Evolutionary conservation across 2,797 vertebrate species (phyloP).

Genomic region (Danio kyathit): DNA sequence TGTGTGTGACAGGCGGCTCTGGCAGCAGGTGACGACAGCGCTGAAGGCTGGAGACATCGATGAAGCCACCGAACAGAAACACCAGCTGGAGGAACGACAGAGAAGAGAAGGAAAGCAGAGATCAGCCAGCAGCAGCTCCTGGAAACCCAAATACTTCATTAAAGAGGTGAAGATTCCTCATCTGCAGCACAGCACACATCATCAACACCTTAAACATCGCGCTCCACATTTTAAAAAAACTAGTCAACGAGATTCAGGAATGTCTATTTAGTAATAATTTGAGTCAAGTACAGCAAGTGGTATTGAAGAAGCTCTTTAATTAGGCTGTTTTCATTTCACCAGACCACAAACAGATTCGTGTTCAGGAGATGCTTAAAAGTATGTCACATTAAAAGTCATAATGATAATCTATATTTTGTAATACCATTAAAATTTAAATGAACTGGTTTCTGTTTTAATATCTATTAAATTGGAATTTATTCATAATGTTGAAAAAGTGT

Average conservation of each 20-base stretch:
- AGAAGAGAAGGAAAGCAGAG: conserved; percentile 86
- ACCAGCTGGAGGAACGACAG: conserved; percentile 87
- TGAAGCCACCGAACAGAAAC: conserved; percentile 88
- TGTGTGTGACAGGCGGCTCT: conserved; percentile 81
- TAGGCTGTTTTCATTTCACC: neutral
- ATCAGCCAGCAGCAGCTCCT: conserved; percentile 69
- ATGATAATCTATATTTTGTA: too few relatives aligned
- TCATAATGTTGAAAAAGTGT: too few relatives aligned
- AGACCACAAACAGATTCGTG: neutral
- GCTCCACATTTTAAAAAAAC: too few relatives aligned
- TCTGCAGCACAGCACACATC: neutral
- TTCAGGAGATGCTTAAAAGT: neutral
- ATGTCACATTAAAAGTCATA: too few relatives aligned
- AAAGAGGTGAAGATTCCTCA: conserved; percentile 84
- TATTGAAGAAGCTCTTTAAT: neutral
- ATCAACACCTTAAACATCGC: too few relatives aligned
- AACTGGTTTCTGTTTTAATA: too few relatives aligned
- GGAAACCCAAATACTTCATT: conserved; percentile 89
- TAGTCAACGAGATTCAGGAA: too few relatives aligned
- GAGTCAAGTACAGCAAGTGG: neutral
- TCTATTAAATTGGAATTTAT: too few relatives aligned
- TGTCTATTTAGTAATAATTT: neutral
- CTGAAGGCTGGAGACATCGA: conserved; percentile 87
- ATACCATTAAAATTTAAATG: too few relatives aligned
- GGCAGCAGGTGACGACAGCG: conserved; percentile 88